Conservation (phyloP, 2,888 invertebrate species). For the Acanthopleura granulata region DNA sequence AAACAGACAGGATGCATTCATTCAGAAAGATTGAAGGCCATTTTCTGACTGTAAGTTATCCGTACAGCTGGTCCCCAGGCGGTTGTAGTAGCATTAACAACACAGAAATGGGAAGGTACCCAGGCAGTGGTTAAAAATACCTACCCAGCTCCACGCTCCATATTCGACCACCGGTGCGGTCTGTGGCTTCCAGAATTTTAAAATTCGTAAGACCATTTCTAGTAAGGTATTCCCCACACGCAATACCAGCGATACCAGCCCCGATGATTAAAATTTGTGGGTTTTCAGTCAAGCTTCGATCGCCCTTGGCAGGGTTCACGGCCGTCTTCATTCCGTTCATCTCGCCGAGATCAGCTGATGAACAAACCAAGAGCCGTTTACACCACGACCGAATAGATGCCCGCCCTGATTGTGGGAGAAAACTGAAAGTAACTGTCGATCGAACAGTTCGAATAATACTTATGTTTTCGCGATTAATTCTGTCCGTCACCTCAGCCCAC, state of each 20-base stretch:
- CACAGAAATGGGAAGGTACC: not conserved
- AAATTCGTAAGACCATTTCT: constrained; percentile 62
- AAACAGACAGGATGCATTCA: no score
- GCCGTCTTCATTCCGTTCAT: constrained; percentile 2
- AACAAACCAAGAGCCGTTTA: not conserved
- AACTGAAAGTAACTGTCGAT: no score
- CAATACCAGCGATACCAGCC: constrained; percentile 65
- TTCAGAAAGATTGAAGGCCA: no score
- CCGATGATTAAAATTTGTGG: constrained; percentile 65
- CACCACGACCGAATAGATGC: no score
- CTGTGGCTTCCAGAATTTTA: constrained; percentile 64
- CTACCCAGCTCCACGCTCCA: constrained; percentile 64
- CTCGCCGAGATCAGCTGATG: not conserved
- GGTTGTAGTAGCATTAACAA: no score
- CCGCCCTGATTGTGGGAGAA: no score
- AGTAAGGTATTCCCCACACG: constrained; percentile 57
- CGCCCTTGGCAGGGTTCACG: not conserved
- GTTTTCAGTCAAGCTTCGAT: constrained; percentile 19
- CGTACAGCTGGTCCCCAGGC: no score
- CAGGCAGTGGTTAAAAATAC: constrained; percentile 24
- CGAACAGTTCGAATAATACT: no score
- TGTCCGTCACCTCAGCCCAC: no score
- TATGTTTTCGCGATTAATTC: no score
- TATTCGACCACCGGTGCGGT: constrained; percentile 65
- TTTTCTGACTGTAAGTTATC: no score